A percentile compares a stretch with the other conserved stretches of the same genome.
These are phyloP conservation scores for Autographa pulchrina DNA, from an alignment of 2,888 invertebrate genomes.

Conservation along the genomic window DNA sequence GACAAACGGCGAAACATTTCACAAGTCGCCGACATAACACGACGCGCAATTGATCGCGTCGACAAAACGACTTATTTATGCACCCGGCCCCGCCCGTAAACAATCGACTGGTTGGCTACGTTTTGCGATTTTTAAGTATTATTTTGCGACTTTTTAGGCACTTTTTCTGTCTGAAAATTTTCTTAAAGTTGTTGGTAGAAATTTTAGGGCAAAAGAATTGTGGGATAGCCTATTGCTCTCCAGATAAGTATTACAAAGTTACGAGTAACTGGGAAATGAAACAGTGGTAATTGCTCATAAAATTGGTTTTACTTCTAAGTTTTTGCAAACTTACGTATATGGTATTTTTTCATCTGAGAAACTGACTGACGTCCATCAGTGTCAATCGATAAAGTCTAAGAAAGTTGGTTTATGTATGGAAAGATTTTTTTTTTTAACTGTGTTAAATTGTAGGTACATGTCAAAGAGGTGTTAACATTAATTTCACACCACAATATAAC, in stretches of 20 bases:
- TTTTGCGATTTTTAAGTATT: conserved; percentile 49
- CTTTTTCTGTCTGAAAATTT: neutral
- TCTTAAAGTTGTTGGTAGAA: neutral
- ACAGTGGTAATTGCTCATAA: too few relatives aligned
- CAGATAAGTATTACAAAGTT: too few relatives aligned
- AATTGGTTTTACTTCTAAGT: too few relatives aligned
- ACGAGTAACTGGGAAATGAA: too few relatives aligned
- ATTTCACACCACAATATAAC: conserved; percentile 12
- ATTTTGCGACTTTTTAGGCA: conserved; percentile 14
- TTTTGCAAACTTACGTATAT: too few relatives aligned
- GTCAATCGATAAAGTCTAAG: neutral
- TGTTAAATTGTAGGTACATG: neutral
- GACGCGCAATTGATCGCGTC: conserved; percentile 69
- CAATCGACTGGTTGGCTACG: conserved; percentile 34
- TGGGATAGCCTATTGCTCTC: too few relatives aligned
- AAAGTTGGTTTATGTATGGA: neutral
- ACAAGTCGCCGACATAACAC: conserved; percentile 57
- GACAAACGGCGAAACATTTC: conserved; percentile 56
- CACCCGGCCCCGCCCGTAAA: conserved; percentile 56
- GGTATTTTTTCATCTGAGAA: neutral
- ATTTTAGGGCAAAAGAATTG: neutral
- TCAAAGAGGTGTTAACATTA: conserved; percentile 1
- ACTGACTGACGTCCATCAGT: neutral
- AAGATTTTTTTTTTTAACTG: too few relatives aligned
- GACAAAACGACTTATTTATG: conserved; percentile 71